These are phyloP conservation scores for Camelus dromedarius DNA, from an alignment of 2,113 vertebrate species.

Conservation along the genomic window DNA sequence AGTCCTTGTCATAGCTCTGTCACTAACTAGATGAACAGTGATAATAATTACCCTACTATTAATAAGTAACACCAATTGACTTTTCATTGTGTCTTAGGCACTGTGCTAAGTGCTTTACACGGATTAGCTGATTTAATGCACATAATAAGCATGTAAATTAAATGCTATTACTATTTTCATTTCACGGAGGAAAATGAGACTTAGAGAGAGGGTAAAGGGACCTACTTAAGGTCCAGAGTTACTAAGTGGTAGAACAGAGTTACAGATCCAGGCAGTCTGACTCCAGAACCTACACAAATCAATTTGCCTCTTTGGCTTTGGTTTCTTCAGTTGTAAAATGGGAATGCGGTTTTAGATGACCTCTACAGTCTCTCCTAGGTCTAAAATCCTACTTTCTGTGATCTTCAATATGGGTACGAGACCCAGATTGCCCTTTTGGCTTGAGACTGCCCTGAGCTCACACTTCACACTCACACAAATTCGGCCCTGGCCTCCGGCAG, in stretches of 20 bases:
- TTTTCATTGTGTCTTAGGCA: conserved; percentile 41
- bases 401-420: neutral
- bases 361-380: conserved; percentile 30
- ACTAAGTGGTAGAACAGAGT: neutral
- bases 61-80: conserved; percentile 38
- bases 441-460: neutral
- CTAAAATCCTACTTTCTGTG: conserved; percentile 35
- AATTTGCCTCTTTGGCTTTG: conserved; percentile 29
- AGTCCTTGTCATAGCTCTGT: conserved; percentile 1
- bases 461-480: neutral
- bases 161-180: conserved; percentile 37
- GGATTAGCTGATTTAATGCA: conserved; percentile 53
- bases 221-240: neutral
- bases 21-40: conserved; percentile 38
- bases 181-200: conserved; percentile 38
- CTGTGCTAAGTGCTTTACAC: neutral
- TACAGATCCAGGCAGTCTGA: neutral
- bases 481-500: neutral
- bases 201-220: neutral
- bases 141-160: neutral
- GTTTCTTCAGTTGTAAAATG: conserved; percentile 34
- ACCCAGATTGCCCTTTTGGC: neutral
- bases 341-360: neutral
- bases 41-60: conserved; percentile 27
- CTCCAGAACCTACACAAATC: neutral